Evolutionary conservation across 2,113 vertebrate species (phyloP).

Genomic region (Rana temporaria): DNA sequence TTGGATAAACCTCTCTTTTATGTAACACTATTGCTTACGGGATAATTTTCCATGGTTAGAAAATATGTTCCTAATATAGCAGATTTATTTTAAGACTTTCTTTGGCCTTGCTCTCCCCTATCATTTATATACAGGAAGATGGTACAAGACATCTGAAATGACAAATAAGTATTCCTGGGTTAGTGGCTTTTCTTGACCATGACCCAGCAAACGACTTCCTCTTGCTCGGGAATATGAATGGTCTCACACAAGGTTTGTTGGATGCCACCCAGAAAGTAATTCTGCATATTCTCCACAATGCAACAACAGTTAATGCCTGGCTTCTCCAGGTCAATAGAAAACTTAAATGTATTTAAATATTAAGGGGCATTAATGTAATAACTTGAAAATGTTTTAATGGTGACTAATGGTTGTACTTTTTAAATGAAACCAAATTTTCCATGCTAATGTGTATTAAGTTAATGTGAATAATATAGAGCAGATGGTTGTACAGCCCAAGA

Average conservation of each 20-base stretch:
- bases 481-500: not conserved
- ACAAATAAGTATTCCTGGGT: too few relatives aligned
- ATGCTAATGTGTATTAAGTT: not conserved
- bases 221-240: too few relatives aligned
- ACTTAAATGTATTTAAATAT: not conserved
- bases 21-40: too few relatives aligned
- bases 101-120: too few relatives aligned
- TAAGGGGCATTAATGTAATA: not conserved
- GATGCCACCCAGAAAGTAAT: conserved; percentile 17
- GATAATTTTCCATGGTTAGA: too few relatives aligned
- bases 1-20: too few relatives aligned
- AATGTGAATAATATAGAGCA: not conserved
- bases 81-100: too few relatives aligned
- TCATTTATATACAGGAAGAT: too few relatives aligned
- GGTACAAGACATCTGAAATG: too few relatives aligned
- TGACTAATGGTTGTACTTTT: conserved; percentile 12
- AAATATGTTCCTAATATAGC: too few relatives aligned
- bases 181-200: too few relatives aligned
- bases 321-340: not conserved
- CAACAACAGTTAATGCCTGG: not conserved
- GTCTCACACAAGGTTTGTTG: not conserved
- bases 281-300: not conserved
- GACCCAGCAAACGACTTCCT: too few relatives aligned
- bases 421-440: conserved; percentile 6
- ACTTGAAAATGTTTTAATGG: conserved; percentile 7